Evolutionary conservation across 2,888 invertebrate species (phyloP).

Genomic region (Drosophila borealis): DNA sequence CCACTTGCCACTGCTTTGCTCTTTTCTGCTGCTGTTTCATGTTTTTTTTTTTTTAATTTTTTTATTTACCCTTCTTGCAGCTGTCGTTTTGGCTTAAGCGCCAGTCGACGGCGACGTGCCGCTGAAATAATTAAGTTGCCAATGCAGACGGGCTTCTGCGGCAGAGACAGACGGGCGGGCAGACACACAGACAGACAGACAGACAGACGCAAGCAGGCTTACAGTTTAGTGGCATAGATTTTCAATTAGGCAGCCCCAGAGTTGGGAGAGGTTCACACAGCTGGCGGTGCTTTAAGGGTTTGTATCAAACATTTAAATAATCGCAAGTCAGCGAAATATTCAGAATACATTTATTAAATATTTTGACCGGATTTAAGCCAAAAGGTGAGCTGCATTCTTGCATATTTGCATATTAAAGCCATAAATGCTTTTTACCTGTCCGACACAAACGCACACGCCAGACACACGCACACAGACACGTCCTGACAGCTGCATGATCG

Average conservation of each 20-base stretch:
- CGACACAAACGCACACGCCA: slow-evolving; percentile 1
- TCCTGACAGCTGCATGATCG: slow-evolving; percentile 35
- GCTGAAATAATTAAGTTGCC: slow-evolving; percentile 77
- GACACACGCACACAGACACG: slow-evolving; percentile 1
- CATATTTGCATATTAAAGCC: slow-evolving; percentile 12
- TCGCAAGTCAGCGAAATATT: slow-evolving; percentile 4
- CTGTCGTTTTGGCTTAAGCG: slow-evolving; percentile 70
- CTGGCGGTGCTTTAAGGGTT: slow-evolving; percentile 40
- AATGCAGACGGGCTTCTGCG: slow-evolving; percentile 21
- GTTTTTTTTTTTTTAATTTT: slow-evolving; percentile 15
- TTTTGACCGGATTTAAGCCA: slow-evolving; percentile 24
- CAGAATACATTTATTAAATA: slow-evolving; percentile 9
- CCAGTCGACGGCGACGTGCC: slow-evolving; percentile 64
- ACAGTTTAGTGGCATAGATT: slow-evolving; percentile 64
- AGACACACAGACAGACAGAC: neutral
- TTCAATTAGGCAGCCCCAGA: slow-evolving; percentile 62
- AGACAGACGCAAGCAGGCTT: slow-evolving; percentile 43
- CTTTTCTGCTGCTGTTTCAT: slow-evolving; percentile 16
- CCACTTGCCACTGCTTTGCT: slow-evolving; percentile 38
- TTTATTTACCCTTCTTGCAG: slow-evolving; percentile 56
- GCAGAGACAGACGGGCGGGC: neutral
- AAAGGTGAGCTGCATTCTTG: slow-evolving; percentile 33
- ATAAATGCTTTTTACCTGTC: slow-evolving; percentile 15
- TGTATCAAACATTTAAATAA: neutral
- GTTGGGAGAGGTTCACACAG: slow-evolving; percentile 22